Evolutionary conservation across 1,140 invertebrate species (phyloP).

Genomic region (Monochamus saltuarius): DNA sequence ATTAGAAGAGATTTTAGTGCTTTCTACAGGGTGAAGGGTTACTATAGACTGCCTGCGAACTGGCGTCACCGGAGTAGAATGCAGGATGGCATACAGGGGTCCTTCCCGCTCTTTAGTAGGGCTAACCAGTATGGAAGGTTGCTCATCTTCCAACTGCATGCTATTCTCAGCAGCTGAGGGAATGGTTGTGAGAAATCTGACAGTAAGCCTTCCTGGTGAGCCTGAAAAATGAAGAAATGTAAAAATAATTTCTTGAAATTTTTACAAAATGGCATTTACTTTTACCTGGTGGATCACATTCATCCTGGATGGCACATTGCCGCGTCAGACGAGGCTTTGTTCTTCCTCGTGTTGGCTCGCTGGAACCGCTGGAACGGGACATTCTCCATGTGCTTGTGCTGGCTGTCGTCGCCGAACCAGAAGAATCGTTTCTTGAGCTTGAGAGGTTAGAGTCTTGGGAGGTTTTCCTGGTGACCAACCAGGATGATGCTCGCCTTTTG

Average conservation of each 20-base stretch:
- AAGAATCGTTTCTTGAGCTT: constrained; percentile 84
- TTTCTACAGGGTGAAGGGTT: constrained; percentile 47
- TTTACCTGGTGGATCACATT: constrained; percentile 60
- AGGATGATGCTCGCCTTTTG: constrained; percentile 76
- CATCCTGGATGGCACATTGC: constrained; percentile 72
- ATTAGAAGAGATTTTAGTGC: constrained; percentile 2
- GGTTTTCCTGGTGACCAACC: constrained; percentile 84
- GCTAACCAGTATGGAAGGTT: constrained; percentile 40
- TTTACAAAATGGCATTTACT: background rate
- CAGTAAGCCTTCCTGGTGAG: constrained; percentile 37
- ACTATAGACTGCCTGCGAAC: constrained; percentile 45
- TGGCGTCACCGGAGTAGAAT: constrained; percentile 39
- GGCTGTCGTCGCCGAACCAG: constrained; percentile 79
- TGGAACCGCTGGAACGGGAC: constrained; percentile 72
- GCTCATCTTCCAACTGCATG: constrained; percentile 65
- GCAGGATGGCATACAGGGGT: constrained; percentile 46
- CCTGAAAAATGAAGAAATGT: constrained; percentile 3
- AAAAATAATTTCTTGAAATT: background rate
- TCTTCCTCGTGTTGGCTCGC: constrained; percentile 48
- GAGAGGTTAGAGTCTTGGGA: constrained; percentile 88
- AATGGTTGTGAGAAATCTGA: constrained; percentile 74
- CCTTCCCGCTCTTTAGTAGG: constrained; percentile 46
- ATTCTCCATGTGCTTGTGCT: constrained; percentile 83
- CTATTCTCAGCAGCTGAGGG: constrained; percentile 80
- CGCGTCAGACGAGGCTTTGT: constrained; percentile 71